A percentile compares a stretch with the other conserved stretches of the same genome.
These are phyloP conservation scores for Linnaemya vulpina DNA, from an alignment of 2,888 invertebrate genomes.

Conservation along the genomic window DNA sequence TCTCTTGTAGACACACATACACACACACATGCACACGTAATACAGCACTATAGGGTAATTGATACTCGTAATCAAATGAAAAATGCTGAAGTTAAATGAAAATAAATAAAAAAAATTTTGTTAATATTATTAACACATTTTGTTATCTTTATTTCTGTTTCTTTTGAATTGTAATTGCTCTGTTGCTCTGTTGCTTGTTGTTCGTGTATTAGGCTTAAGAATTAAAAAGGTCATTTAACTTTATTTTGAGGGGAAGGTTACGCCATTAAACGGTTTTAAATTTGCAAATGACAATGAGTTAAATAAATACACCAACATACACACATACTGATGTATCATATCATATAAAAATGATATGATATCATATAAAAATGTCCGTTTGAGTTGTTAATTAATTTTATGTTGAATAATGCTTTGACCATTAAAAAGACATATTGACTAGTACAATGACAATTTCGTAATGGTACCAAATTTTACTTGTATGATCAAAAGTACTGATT, in stretches of 20 bases:
- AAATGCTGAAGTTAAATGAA: neutral
- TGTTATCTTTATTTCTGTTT: neutral
- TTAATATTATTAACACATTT: conserved; percentile 33
- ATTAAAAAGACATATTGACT: neutral
- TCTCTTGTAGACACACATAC: neutral
- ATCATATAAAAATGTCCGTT: neutral
- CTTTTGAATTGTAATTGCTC: conserved; percentile 4
- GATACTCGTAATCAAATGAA: conserved; percentile 2
- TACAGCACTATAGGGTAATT: conserved; percentile 19
- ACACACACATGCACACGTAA: neutral
- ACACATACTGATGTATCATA: too few species aligned
- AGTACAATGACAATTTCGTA: neutral
- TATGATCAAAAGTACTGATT: too few species aligned
- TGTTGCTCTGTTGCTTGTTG: conserved; percentile 4
- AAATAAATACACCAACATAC: neutral
- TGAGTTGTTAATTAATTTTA: conserved; percentile 2
- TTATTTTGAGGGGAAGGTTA: conserved; percentile 40
- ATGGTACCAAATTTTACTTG: neutral
- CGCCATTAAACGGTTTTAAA: conserved; percentile 14
- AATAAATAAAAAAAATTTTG: conserved; percentile 7
- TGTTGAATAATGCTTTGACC: neutral
- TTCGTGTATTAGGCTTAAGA: conserved; percentile 20
- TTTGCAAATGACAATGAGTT: conserved; percentile 14
- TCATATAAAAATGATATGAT: neutral
- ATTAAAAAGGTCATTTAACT: conserved; percentile 43